Percentiles rank a stretch among this genome's conserved stretches.
Conservation (phyloP, 1,140 invertebrate genomes). For the Helicoverpa armigera region DNA sequence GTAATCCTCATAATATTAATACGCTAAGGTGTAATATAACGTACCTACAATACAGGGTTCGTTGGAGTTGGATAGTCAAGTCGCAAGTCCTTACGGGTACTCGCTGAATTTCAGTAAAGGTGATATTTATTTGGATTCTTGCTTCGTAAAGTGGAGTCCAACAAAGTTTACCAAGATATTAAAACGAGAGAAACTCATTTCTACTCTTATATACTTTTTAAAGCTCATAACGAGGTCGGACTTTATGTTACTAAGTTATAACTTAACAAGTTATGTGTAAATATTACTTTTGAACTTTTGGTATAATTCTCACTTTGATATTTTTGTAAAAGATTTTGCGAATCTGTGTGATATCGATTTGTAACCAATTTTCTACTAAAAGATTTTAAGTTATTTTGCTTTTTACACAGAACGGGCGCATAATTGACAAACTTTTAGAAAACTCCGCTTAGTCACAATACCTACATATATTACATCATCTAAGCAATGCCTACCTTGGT, state of each 20-base stretch:
- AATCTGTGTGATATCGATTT: too few species aligned
- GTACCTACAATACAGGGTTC: not conserved
- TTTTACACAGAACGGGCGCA: too few species aligned
- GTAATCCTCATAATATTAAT: not conserved
- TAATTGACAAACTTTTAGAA: too few species aligned
- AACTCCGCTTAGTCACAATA: too few species aligned
- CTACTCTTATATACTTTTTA: constrained; percentile 9
- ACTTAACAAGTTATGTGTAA: not conserved
- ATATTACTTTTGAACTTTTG: not conserved
- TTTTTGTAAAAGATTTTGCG: not conserved
- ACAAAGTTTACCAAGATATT: constrained; percentile 7
- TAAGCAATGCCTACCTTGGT: too few species aligned
- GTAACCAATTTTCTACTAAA: too few species aligned
- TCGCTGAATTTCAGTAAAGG: not conserved
- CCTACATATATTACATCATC: too few species aligned
- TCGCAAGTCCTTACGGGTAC: not conserved
- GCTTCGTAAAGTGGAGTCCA: not conserved
- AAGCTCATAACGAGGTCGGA: not conserved
- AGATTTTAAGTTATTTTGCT: not conserved
- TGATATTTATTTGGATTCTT: constrained; percentile 15
- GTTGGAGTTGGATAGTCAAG: not conserved
- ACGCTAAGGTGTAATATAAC: not conserved
- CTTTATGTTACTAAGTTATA: not conserved
- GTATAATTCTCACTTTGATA: not conserved
- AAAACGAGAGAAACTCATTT: constrained; percentile 8